Conservation (phyloP, 2,113 vertebrate species). For the western clawed frog (Xenopus tropicalis) region UCB_Xtro_10.0 CM004451.2:2289501-2290000, state of each 20-base stretch:
- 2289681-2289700: not conserved
- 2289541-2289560: slow-evolving; percentile 66
- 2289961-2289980: slow-evolving; percentile 4
- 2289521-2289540: slow-evolving; percentile 70
- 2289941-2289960: slow-evolving; percentile 7
- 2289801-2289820: no score
- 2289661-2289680: no score
- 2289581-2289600: slow-evolving; percentile 72
- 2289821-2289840: slow-evolving; percentile 63
- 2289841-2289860: slow-evolving; percentile 64
- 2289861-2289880: slow-evolving; percentile 64
- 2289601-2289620: slow-evolving; percentile 16
- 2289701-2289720: not conserved
- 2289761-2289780: no score
- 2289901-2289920: slow-evolving; percentile 66
- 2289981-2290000: slow-evolving; percentile 24
- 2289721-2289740: not conserved
- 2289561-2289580: slow-evolving; percentile 68
- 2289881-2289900: slow-evolving; percentile 60
- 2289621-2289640: not conserved
- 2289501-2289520: slow-evolving; percentile 74
- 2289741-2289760: no score
- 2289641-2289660: not conserved
- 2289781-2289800: no score
- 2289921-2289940: slow-evolving; percentile 65